Base-by-base conservation (phyloP, 1,140 invertebrate species). In the Belonocnema kinseyi region DNA sequence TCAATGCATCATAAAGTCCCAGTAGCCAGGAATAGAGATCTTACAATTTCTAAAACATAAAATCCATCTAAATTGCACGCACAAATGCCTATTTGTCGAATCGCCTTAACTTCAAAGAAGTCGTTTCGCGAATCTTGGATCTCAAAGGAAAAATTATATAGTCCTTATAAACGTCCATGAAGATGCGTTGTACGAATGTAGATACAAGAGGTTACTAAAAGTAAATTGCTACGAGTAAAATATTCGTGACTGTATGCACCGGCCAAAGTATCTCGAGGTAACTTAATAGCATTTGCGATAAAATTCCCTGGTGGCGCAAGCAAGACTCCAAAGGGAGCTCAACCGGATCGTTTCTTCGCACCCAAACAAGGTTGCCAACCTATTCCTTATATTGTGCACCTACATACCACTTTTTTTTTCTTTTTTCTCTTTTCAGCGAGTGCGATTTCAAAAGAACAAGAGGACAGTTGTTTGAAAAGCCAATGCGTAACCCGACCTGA, bases 401-500 rank as follows among this genome's bases (percentile, higher is more conserved):
- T 83, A 79, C 82, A 77, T 79, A 79, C 79, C 79, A 46, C 66
- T 26, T 72, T 77, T 19, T 72, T 70, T 58, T 50, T 21, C 70
- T 72, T 54, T 16, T 54, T 19, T 54, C 53, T 54, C 53, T 54
- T 14, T 54, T 17, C 5, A 17, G 53, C 61, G 14, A 58, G 73
- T 71, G 52, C 77, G 46, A 75, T 73, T 51, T 26, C 26, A 78
- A 77, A 78, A 76, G 77, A 73, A 75, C 76, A 75, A 66, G 82
- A 81, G 82, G 82, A 79, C 82, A 81, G 79, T 80, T 77, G 80
- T 81, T 81, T 81, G 80, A 79, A 81, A 83, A 79, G 82, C 52
- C 79, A 76, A 70, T 74, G 88, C 88, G 88, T 90, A 91, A 90
- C 88, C 88, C 85, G 88, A 91, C 86, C 88, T 88, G 86, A 85